Evolutionary conservation across 2,888 invertebrate genomes (phyloP).

Genomic region (Beris chalybata): DNA sequence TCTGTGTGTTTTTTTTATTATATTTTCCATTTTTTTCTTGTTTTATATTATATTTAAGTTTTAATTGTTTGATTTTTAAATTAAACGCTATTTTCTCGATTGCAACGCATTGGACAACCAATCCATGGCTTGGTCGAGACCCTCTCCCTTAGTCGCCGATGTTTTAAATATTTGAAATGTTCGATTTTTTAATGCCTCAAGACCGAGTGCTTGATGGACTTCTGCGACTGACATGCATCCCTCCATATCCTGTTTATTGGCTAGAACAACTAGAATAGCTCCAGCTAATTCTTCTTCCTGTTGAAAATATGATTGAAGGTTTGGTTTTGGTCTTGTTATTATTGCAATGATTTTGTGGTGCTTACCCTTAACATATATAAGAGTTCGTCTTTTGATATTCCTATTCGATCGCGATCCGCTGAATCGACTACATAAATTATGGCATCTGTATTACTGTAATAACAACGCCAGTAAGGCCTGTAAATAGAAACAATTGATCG

Average conservation of each 20-base stretch:
- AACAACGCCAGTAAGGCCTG: slow-evolving; percentile 99
- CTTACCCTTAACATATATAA: slow-evolving; percentile 94
- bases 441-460: slow-evolving; percentile 99
- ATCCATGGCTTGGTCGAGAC: slow-evolving; percentile 98
- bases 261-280: slow-evolving; percentile 93
- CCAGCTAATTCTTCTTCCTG: slow-evolving; percentile 97
- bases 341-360: slow-evolving; percentile 35
- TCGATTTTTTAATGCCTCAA: slow-evolving; percentile 92
- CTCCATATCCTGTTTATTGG: slow-evolving; percentile 99
- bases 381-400: slow-evolving; percentile 97
- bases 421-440: slow-evolving; percentile 99
- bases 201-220: slow-evolving; percentile 92
- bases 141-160: slow-evolving; percentile 97
- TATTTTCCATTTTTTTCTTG: background rate
- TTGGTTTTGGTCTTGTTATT: no score
- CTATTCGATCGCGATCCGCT: slow-evolving; percentile 97
- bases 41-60: slow-evolving; percentile 17
- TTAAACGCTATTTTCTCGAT: slow-evolving; percentile 73
- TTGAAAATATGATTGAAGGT: slow-evolving; percentile 12
- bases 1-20: slow-evolving; percentile 10
- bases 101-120: slow-evolving; percentile 93
- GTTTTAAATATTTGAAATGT: slow-evolving; percentile 98
- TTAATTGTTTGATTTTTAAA: slow-evolving; percentile 29
- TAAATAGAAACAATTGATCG: slow-evolving; percentile 46
- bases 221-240: slow-evolving; percentile 97